A percentile compares a stretch with the other conserved stretches of the same genome.
Evolutionary conservation across 2,888 invertebrate genomes (phyloP).

Genomic region (Villa cingulata): DNA sequence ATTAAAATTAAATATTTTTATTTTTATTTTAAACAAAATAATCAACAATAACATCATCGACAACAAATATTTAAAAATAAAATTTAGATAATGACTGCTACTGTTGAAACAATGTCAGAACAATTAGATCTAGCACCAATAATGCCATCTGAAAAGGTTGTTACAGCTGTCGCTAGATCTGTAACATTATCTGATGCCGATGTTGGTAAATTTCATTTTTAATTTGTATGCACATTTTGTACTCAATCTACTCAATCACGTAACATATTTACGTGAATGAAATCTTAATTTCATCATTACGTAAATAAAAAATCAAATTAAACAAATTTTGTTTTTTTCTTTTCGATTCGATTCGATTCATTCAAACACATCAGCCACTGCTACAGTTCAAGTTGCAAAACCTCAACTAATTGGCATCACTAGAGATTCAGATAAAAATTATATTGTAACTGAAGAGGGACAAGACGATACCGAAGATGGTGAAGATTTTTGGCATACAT

Average conservation of each 20-base stretch:
- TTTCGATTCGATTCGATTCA: too few species aligned
- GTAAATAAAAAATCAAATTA: too few species aligned
- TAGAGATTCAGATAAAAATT: constrained; percentile 39
- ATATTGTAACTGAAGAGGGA: constrained; percentile 53
- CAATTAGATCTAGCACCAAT: constrained; percentile 79
- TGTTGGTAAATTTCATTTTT: constrained; percentile 46
- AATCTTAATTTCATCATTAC: too few species aligned
- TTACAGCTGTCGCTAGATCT: constrained; percentile 71
- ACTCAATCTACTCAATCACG: too few species aligned
- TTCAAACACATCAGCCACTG: constrained; percentile 41
- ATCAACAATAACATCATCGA: too few species aligned
- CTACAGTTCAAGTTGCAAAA: constrained; percentile 59
- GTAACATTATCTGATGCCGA: constrained; percentile 81
- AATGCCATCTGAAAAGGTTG: constrained; percentile 60
- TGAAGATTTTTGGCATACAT: constrained; percentile 84
- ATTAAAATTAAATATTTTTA: too few species aligned
- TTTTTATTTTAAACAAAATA: too few species aligned
- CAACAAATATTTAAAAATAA: too few species aligned
- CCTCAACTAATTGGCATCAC: constrained; percentile 57
- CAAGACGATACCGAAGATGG: constrained; percentile 53
- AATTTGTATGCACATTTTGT: too few species aligned
- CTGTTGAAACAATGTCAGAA: constrained; percentile 87
- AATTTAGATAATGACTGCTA: constrained; percentile 93
- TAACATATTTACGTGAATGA: too few species aligned
- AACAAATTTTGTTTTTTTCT: too few species aligned